Evolutionary conservation across 2,888 invertebrate genomes (phyloP).

Genomic region (Taenaris catops): DNA sequence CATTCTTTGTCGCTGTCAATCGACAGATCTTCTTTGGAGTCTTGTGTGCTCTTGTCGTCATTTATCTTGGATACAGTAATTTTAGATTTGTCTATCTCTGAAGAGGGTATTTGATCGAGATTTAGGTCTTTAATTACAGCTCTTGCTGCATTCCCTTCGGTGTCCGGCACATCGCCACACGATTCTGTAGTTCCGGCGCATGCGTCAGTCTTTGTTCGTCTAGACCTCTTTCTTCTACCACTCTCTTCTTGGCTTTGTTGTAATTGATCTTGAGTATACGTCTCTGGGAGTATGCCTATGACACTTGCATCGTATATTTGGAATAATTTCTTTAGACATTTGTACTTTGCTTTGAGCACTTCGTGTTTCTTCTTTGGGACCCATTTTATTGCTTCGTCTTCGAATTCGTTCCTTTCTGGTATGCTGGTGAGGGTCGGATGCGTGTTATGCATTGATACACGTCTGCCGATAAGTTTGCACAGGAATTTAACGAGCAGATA

Average conservation of each 20-base stretch:
- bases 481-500: constrained; percentile 49
- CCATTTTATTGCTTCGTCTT: constrained; percentile 43
- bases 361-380: constrained; percentile 70
- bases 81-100: constrained; percentile 33
- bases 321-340: constrained; percentile 65
- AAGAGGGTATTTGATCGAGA: constrained; percentile 34
- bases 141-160: constrained; percentile 33
- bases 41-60: constrained; percentile 32
- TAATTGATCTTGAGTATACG: constrained; percentile 21
- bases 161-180: constrained; percentile 34
- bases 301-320: constrained; percentile 68
- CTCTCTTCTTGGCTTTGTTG: constrained; percentile 15
- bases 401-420: constrained; percentile 47
- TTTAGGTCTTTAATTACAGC: constrained; percentile 44
- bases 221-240: constrained; percentile 43
- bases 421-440: constrained; percentile 44
- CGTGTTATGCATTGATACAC: constrained; percentile 37
- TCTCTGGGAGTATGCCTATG: constrained; percentile 51
- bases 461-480: constrained; percentile 30
- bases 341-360: constrained; percentile 65
- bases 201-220: constrained; percentile 55
- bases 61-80: constrained; percentile 20
- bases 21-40: constrained; percentile 32
- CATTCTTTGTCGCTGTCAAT: constrained; percentile 26
- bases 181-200: constrained; percentile 49